Conservation (phyloP, 2,797 vertebrate genomes). For the Morus bassanus region DNA sequence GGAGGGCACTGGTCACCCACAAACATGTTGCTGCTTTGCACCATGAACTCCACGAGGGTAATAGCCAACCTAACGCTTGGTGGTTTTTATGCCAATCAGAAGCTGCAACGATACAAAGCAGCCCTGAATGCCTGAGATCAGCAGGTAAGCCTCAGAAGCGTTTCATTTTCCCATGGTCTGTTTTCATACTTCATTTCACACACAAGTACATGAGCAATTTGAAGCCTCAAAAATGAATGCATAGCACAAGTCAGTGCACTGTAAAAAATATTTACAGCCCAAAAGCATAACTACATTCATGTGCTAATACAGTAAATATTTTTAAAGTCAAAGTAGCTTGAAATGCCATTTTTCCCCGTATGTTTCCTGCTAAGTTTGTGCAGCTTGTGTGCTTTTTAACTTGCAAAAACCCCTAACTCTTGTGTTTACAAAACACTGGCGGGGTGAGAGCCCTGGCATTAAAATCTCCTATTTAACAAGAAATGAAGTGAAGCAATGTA, state of each 20-base stretch:
- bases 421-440: not conserved
- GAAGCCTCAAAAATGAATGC: not conserved
- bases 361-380: not conserved
- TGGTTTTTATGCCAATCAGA: not conserved
- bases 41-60: not conserved
- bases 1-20: not conserved
- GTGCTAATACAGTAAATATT: not conserved
- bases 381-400: not conserved
- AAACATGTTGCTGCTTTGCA: not conserved
- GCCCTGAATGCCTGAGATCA: not conserved
- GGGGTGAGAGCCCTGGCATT: not conserved
- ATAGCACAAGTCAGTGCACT: not conserved
- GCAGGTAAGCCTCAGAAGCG: not conserved
- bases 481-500: not conserved
- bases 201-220: not conserved
- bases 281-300: not conserved
- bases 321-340: not conserved
- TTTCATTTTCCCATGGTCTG: not conserved
- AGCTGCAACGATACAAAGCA: not conserved
- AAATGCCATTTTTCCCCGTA: not conserved
- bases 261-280: not conserved
- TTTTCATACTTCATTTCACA: not conserved
- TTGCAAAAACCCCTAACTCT: not conserved
- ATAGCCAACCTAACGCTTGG: not conserved
- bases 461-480: not conserved